These are phyloP conservation scores for Himalopsyche kuldschensis DNA, from an alignment of 2,888 invertebrate species.

Conservation along the genomic window DNA sequence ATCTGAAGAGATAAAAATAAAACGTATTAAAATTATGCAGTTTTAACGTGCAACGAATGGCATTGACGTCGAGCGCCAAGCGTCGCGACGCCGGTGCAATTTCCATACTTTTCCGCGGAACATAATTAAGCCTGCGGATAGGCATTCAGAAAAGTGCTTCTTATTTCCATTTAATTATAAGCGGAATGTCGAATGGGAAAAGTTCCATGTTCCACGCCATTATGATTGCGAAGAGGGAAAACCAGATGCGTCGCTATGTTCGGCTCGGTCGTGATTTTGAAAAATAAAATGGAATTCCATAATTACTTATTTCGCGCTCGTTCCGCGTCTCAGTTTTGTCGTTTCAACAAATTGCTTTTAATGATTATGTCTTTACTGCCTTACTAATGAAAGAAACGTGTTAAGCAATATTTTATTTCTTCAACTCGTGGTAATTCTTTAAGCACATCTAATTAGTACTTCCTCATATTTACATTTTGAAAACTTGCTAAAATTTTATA, in stretches of 20 bases:
- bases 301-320: constrained; percentile 25
- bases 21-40: not conserved
- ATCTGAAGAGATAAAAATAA: not conserved
- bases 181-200: constrained; percentile 17
- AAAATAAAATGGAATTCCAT: constrained; percentile 22
- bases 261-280: constrained; percentile 1
- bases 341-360: not conserved
- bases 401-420: not conserved
- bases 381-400: not conserved
- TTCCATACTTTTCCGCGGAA: constrained; percentile 10
- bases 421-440: too few species aligned
- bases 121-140: constrained; percentile 23
- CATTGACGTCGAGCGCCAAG: not conserved
- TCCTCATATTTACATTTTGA: too few species aligned
- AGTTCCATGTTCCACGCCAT: not conserved
- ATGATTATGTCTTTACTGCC: not conserved
- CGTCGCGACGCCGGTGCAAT: not conserved
- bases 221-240: not conserved
- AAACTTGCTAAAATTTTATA: too few species aligned
- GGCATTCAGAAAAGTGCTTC: constrained; percentile 25
- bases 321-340: not conserved
- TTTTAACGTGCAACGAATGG: not conserved
- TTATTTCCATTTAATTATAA: constrained; percentile 30
- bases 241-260: not conserved
- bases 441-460: too few species aligned